Evolutionary conservation across 2,113 vertebrate genomes (phyloP).

Genomic region (Chinchilla lanigera): DNA sequence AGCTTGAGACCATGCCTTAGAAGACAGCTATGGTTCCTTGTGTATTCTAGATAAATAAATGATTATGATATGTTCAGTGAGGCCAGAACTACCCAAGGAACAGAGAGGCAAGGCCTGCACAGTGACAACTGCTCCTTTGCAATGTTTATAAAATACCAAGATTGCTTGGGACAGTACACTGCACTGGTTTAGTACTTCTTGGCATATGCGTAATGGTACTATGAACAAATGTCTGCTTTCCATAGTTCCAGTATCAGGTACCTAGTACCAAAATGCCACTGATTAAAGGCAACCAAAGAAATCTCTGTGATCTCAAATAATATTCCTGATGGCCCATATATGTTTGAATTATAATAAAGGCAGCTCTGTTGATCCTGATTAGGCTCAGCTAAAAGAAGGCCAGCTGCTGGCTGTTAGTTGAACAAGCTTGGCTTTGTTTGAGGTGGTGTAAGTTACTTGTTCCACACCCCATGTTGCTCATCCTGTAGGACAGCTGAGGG

Average conservation of each 20-base stretch:
- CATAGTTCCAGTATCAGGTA: neutral
- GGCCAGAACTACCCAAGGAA: neutral
- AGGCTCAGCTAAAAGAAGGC: neutral
- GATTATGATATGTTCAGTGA: neutral
- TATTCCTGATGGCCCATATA: neutral
- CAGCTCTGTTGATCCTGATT: neutral
- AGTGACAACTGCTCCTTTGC: neutral
- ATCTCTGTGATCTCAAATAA: neutral
- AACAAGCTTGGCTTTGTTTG: neutral
- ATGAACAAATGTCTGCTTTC: neutral
- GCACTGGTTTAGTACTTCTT: neutral
- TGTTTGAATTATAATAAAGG: too few relatives aligned
- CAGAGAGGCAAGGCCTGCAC: neutral
- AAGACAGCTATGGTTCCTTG: neutral
- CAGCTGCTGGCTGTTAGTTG: neutral
- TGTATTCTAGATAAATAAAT: neutral
- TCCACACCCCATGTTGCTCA: neutral
- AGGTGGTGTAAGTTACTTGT: too few relatives aligned
- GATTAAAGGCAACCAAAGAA: neutral
- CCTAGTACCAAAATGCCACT: neutral
- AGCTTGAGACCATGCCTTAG: neutral
- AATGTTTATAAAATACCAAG: neutral
- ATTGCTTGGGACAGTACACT: neutral
- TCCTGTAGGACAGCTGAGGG: neutral
- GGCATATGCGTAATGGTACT: rapidly evolving